Conservation (phyloP, 2,113 vertebrate species). For the Artemisiospiza belli region DNA sequence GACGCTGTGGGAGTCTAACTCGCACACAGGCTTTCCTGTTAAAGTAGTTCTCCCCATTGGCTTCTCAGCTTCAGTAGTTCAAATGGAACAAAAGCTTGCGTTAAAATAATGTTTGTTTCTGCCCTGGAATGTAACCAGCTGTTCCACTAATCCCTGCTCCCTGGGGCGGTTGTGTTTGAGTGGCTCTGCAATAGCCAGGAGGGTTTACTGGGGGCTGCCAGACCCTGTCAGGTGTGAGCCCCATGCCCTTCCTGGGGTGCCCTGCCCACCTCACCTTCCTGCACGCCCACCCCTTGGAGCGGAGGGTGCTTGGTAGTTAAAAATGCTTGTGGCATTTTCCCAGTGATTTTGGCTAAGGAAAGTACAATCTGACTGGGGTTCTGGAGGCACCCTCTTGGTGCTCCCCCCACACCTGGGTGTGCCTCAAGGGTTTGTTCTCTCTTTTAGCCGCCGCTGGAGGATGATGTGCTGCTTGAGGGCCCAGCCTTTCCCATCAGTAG, state of each 20-base stretch:
- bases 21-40: background rate
- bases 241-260: background rate
- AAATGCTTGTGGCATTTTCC: background rate
- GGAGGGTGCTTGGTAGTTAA: background rate
- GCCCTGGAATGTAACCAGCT: background rate
- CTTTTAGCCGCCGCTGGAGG: constrained; percentile 87
- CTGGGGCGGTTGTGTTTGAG: background rate
- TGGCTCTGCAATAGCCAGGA: background rate
- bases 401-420: accelerated
- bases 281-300: background rate
- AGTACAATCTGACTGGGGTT: accelerated
- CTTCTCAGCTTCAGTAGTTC: background rate
- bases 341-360: background rate
- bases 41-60: background rate
- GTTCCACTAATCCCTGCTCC: background rate
- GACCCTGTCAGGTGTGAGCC: background rate
- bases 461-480: constrained; percentile 85
- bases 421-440: background rate
- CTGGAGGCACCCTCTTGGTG: background rate
- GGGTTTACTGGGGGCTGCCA: background rate
- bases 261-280: accelerated
- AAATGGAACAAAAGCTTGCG: background rate
- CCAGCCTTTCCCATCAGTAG: constrained; percentile 89
- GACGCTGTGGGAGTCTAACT: accelerated
- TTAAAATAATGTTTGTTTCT: background rate